These are phyloP conservation scores for Stomatorhinus walkeri DNA, from an alignment of 2,797 vertebrate species.

Conservation along the genomic window DNA sequence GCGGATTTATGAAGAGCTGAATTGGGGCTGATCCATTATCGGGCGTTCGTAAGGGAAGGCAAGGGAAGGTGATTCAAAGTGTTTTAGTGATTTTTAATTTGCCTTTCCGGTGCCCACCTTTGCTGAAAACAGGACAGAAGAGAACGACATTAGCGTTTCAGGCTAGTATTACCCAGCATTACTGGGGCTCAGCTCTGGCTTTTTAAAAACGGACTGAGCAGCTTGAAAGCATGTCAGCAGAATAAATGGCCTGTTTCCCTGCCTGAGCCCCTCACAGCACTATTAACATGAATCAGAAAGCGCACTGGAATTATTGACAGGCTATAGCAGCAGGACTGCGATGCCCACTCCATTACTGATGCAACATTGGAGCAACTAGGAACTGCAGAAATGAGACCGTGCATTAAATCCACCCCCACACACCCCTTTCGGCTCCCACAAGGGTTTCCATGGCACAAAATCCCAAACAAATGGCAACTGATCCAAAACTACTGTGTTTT, in stretches of 20 bases:
- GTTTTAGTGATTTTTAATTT: neutral
- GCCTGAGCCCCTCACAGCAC: neutral
- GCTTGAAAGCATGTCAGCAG: slow-evolving; percentile 15
- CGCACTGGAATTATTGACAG: neutral
- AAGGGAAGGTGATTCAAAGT: neutral
- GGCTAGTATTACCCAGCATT: neutral
- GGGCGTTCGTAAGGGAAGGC: neutral
- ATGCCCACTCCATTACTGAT: slow-evolving; percentile 1
- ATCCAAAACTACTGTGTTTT: neutral
- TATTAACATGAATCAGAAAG: slow-evolving; percentile 17
- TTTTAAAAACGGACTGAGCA: neutral
- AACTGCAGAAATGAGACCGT: neutral
- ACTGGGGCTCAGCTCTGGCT: neutral
- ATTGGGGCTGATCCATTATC: neutral
- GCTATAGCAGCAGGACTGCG: neutral
- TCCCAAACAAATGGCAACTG: neutral
- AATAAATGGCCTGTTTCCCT: slow-evolving; percentile 15
- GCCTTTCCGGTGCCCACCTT: neutral
- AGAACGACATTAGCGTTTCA: neutral
- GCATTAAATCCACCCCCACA: neutral
- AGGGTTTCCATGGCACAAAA: slow-evolving; percentile 1
- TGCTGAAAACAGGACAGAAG: neutral
- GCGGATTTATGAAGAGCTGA: neutral
- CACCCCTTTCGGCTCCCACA: neutral
- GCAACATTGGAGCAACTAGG: neutral